Evolutionary conservation across 2,888 invertebrate genomes (phyloP).

Genomic region (Choreutis nemorana): DNA sequence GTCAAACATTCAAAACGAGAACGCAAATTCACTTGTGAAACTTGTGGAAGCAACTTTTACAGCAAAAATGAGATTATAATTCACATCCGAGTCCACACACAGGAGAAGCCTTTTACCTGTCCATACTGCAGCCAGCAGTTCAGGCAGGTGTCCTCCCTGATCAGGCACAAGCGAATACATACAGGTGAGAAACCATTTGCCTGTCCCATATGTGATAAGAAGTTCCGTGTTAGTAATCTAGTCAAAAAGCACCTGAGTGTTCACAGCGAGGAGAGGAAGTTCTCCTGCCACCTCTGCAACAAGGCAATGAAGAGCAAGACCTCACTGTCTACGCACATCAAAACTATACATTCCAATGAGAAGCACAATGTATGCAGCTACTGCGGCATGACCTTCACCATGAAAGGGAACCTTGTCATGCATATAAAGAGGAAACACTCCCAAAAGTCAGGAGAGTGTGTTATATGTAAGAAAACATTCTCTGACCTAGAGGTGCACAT

Average conservation of each 20-base stretch:
- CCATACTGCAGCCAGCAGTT: conserved; percentile 37
- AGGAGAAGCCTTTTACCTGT: conserved; percentile 44
- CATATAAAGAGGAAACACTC: conserved; percentile 65
- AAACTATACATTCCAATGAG: conserved; percentile 38
- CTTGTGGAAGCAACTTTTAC: conserved; percentile 47
- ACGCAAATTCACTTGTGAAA: conserved; percentile 45
- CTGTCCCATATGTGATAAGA: conserved; percentile 40
- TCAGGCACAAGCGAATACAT: conserved; percentile 45
- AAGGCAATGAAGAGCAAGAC: conserved; percentile 57
- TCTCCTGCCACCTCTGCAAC: conserved; percentile 60
- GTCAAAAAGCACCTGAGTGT: conserved; percentile 41
- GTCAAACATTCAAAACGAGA: conserved; percentile 34
- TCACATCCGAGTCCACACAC: conserved; percentile 47
- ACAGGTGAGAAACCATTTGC: conserved; percentile 49
- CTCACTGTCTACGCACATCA: conserved; percentile 58
- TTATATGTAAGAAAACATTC: conserved; percentile 58
- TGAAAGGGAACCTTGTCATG: conserved; percentile 61
- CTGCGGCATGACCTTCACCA: conserved; percentile 56
- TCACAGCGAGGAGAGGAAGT: conserved; percentile 59
- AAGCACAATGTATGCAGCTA: conserved; percentile 47
- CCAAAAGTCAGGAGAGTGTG: conserved; percentile 61
- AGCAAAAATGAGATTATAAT: conserved; percentile 43
- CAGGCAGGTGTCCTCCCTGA: conserved; percentile 41
- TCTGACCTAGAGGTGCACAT: conserved; percentile 64
- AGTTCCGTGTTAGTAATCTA: conserved; percentile 36